Conservation (phyloP, 1,140 invertebrate genomes). For the Microplitis mediator region DNA sequence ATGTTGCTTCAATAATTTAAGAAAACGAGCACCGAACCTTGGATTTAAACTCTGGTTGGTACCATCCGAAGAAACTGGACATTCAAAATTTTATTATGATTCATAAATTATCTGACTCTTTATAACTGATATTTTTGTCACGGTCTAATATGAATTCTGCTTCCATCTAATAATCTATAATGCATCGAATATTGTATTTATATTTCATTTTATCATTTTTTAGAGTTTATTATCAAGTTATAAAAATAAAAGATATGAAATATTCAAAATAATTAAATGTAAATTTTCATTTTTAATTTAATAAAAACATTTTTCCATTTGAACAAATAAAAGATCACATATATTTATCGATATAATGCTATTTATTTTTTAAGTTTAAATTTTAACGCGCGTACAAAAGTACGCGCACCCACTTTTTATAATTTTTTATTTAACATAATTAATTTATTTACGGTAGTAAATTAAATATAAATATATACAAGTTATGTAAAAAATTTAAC, state of each 20-base stretch:
- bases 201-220: neutral
- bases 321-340: too few relatives aligned
- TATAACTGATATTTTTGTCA: conserved; percentile 8
- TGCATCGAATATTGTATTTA: too few relatives aligned
- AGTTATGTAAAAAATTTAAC: too few relatives aligned
- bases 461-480: too few relatives aligned
- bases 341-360: too few relatives aligned
- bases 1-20: conserved; percentile 69
- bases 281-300: too few relatives aligned
- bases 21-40: conserved; percentile 50
- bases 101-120: conserved; percentile 18
- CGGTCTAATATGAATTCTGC: neutral
- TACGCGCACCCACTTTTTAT: too few relatives aligned
- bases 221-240: neutral
- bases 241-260: neutral
- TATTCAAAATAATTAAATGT: neutral
- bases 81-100: conserved; percentile 36
- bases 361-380: too few relatives aligned
- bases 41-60: conserved; percentile 39
- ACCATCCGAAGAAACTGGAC: conserved; percentile 30
- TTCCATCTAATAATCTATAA: neutral
- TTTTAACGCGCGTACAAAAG: too few relatives aligned
- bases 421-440: too few relatives aligned
- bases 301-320: too few relatives aligned
- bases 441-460: too few relatives aligned